Evolutionary conservation across 2,113 vertebrate species (phyloP).

Genomic region (Pipra filicauda): DNA sequence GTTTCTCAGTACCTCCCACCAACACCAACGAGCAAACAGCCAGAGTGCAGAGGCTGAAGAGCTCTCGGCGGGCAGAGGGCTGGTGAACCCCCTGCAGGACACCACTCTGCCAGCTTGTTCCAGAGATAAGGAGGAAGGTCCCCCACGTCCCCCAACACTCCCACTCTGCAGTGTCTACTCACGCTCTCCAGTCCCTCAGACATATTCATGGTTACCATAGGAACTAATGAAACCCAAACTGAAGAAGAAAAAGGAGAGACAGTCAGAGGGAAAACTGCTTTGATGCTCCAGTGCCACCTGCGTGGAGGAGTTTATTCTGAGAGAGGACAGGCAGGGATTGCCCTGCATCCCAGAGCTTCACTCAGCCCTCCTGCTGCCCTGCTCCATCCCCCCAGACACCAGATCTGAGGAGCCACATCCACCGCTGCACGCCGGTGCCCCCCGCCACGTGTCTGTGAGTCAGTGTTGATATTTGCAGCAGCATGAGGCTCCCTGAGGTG

Average conservation of each 20-base stretch:
- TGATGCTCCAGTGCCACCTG: slow-evolving; percentile 40
- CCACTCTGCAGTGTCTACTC: background rate
- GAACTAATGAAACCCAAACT: slow-evolving; percentile 72
- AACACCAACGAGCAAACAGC: background rate
- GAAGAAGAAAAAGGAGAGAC: background rate
- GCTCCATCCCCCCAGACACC: fast-evolving
- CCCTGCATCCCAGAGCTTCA: background rate
- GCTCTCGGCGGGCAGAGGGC: background rate
- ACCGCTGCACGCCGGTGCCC: fast-evolving
- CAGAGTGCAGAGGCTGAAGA: background rate
- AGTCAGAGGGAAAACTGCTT: background rate
- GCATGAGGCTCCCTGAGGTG: fast-evolving
- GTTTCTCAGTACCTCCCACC: background rate
- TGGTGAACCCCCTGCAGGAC: fast-evolving
- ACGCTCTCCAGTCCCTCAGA: slow-evolving; percentile 51
- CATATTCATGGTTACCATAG: slow-evolving; percentile 74
- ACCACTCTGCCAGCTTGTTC: fast-evolving
- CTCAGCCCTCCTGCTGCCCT: background rate
- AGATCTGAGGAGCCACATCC: fast-evolving
- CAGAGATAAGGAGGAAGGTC: background rate
- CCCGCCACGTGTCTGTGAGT: background rate
- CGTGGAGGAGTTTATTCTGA: background rate
- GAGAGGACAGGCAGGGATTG: background rate
- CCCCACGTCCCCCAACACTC: background rate
- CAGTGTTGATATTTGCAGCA: background rate